Evolutionary conservation across 2,797 vertebrate genomes (phyloP), one percentile per base, ranked within the genome.

Genomic region (Sciurus carolinensis): DNA sequence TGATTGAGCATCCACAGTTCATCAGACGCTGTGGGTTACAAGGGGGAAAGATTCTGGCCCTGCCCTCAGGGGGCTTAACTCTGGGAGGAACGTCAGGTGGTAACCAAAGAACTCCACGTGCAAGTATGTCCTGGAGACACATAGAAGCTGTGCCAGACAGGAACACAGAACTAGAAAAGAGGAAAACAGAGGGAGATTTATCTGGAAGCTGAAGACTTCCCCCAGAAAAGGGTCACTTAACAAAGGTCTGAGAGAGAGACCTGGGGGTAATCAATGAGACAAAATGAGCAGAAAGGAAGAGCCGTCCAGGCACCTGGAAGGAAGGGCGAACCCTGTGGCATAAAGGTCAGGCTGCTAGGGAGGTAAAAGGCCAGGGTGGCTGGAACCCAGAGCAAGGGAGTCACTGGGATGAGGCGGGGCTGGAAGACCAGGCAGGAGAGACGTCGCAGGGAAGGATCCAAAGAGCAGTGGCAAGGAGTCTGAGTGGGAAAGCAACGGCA

Each of bases 291-390:
- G 17, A 30, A 14, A n/a, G 62, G 20, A 28, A 59, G 24, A 20
- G 30, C 6, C 33, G 7, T 13, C 7, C 62, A 66, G 90, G 36
- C 52, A 72, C 50, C 24, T 33, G 59, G 66, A 42, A 18, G 33
- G 20, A 0, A 44, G 33, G 24, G 4, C 18, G 18, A 22, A 42
- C 57, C 12, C 64, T 42, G 28, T 3, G 15, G 64, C 33, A 24
- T 33, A n/a, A 24, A 42, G 14, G 18, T 71, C 59, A 0, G 24
- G 69, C 12, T 4, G 1, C 17, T n/a, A 3, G 4, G 3, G 66
- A 81, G 26, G 13, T 28, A 44, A 82, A 69, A 15, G 36, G 26
- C 47, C 26, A 20, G 26, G 13, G 20, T 44, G 18, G 44, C 14
- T 62, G 39, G 64, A 57, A 42, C 57, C 54, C 87, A 83, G 90